A percentile compares a stretch with the other conserved stretches of the same genome.
phyloP scores from a whole-genome alignment of 2,113 vertebrate species.

The Spheniscus mendiculus region DNA sequence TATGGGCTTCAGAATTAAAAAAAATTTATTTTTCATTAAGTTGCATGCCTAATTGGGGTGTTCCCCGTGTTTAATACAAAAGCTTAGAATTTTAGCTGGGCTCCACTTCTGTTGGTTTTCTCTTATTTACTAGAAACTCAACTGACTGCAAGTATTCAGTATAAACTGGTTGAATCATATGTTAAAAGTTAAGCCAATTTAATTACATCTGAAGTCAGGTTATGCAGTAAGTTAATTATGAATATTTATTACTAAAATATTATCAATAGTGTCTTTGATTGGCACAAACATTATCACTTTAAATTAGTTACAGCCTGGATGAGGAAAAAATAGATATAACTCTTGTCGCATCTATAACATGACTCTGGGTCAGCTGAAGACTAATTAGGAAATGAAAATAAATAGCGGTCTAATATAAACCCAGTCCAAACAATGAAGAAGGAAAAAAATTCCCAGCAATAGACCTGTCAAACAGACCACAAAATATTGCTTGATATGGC shows the following conservation, averaged over 20 bases:
- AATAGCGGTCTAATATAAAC: neutral
- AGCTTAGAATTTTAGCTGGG: neutral
- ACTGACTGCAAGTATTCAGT: neutral
- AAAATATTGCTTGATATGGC: slow-evolving; percentile 25
- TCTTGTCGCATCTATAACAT: neutral
- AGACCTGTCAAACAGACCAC: slow-evolving; percentile 29
- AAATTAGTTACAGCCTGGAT: neutral
- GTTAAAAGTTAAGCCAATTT: slow-evolving; percentile 1
- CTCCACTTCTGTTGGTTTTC: neutral
- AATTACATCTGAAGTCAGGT: neutral
- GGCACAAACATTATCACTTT: neutral
- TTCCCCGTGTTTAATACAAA: neutral
- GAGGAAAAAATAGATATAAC: neutral
- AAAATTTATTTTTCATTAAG: neutral
- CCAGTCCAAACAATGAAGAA: slow-evolving; percentile 16
- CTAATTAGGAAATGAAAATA: slow-evolving; percentile 55
- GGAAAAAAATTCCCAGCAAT: slow-evolving; percentile 3
- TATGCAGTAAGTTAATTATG: neutral
- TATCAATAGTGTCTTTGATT: neutral
- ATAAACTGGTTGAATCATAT: neutral
- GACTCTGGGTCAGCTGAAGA: neutral
- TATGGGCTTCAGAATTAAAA: neutral
- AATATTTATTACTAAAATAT: slow-evolving; percentile 27
- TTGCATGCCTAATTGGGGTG: neutral
- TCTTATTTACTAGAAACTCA: neutral